Evolutionary conservation across 2,797 vertebrate species (phyloP), one percentile per base, ranked within the genome.

Genomic region (Champsocephalus gunnari): DNA sequence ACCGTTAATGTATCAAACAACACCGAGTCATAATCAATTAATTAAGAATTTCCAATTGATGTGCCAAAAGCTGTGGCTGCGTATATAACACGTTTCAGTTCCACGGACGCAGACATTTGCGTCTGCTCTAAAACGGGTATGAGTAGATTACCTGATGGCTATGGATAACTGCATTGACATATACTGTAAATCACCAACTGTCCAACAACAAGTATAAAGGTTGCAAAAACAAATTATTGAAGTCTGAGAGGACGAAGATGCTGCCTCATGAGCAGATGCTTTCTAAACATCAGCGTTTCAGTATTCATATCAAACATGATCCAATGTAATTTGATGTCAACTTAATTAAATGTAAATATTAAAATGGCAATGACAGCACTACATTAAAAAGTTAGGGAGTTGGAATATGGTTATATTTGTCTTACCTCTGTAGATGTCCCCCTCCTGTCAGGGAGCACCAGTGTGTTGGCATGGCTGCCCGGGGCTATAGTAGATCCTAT

Each of bases 401-500:
- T 19, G 5, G 5, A 47, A 11, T 38, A 21, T 21, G 19, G 12
- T 62, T 17, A 17, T n/a, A 10, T 49, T 7, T n/a, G 32, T 69
- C 86, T 82, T 82, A 91, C 88, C 89, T 88, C 82, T 11, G 3
- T 64, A 53, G 81, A 73, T n/a, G 51, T 2, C 0, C 16, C 9
- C 41, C 84, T 76, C 44, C 73, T 75, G 50, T 84, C 81, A 60
- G 85, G 80, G 0, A 87, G 70, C 50, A 81, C 45, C 6, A 90
- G 77, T 14, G 87, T 91, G 21, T 91, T 91, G 0, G 85, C 62
- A 44, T 89, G 82, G 41, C 85, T 90, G 0, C 86, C 83, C 0
- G 81, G 66, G 0, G 45, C 58, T 34, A 34, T 34, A 34, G 34
- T 34, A 34, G 34, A 34, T 34, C 34, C 34, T 34, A 34, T 34